These are phyloP conservation scores for Bothrops jararaca DNA, from an alignment of 2,113 vertebrate genomes.

Conservation along the genomic window DNA sequence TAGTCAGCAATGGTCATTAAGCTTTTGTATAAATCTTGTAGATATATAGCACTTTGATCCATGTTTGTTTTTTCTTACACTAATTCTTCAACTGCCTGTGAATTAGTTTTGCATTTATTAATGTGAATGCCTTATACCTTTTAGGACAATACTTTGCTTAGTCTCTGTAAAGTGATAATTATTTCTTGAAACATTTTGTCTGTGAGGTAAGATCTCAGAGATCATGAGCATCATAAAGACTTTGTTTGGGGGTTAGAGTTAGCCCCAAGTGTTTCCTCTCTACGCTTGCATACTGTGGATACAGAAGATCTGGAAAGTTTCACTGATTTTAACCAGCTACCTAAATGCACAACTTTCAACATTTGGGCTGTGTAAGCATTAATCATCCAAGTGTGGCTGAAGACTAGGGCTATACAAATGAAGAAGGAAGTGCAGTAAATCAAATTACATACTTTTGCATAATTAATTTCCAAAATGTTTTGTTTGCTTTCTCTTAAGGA, in stretches of 20 bases:
- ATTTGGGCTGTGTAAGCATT: not conserved
- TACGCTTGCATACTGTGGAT: not conserved
- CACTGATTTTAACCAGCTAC: not conserved
- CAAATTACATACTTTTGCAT: not conserved
- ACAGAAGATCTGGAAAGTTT: conserved; percentile 17
- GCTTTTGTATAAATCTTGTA: conserved; percentile 57
- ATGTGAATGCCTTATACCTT: conserved; percentile 59
- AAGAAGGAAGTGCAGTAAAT: not conserved
- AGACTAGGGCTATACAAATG: not conserved
- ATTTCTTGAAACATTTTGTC: conserved; percentile 32
- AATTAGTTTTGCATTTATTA: conserved; percentile 63
- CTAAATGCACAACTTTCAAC: not conserved
- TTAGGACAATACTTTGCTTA: conserved; percentile 57
- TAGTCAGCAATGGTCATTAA: conserved; percentile 22
- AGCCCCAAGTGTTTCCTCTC: not conserved
- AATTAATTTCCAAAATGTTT: not conserved
- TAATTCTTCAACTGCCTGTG: conserved; percentile 66
- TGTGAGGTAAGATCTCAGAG: conserved; percentile 44
- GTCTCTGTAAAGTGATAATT: conserved; percentile 56
- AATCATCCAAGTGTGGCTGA: not conserved
- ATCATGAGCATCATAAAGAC: conserved; percentile 6
- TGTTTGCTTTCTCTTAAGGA: not conserved
- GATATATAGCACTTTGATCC: conserved; percentile 58
- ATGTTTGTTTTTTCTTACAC: conserved; percentile 62
- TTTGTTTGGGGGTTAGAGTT: conserved; percentile 3